phyloP scores from a whole-genome alignment of 2,797 vertebrate species.

The Sarcophilus harrisii region DNA sequence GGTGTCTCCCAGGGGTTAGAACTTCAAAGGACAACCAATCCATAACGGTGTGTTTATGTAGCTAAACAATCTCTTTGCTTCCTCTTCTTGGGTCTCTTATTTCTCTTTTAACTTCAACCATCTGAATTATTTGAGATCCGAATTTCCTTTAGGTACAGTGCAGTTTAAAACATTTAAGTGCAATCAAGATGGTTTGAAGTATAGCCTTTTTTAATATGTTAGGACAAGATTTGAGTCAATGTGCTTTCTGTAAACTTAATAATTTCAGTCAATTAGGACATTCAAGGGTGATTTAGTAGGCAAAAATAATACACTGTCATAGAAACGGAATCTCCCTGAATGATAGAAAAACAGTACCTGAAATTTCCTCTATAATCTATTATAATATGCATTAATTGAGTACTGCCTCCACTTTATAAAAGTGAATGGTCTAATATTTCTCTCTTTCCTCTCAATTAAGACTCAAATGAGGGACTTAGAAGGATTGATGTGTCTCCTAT shows the following conservation, averaged over 20 bases:
- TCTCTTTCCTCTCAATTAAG: neutral
- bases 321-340: neutral
- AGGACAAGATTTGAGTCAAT: neutral
- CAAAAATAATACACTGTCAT: neutral
- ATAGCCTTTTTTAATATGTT: neutral
- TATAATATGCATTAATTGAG: neutral
- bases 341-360: neutral
- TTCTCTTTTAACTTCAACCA: neutral
- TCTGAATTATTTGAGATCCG: neutral
- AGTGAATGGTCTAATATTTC: neutral
- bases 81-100: neutral
- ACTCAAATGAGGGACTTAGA: neutral
- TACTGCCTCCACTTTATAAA: neutral
- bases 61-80: neutral
- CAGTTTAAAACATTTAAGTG: neutral
- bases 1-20: neutral
- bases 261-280: neutral
- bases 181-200: slow-evolving; percentile 4
- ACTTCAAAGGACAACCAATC: neutral
- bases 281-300: neutral
- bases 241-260: neutral
- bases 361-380: neutral
- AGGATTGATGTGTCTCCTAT: neutral
- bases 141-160: neutral
- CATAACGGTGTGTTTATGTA: neutral